phyloP scores from a whole-genome alignment of 2,888 invertebrate species.

The Synergus laeviventris region DNA sequence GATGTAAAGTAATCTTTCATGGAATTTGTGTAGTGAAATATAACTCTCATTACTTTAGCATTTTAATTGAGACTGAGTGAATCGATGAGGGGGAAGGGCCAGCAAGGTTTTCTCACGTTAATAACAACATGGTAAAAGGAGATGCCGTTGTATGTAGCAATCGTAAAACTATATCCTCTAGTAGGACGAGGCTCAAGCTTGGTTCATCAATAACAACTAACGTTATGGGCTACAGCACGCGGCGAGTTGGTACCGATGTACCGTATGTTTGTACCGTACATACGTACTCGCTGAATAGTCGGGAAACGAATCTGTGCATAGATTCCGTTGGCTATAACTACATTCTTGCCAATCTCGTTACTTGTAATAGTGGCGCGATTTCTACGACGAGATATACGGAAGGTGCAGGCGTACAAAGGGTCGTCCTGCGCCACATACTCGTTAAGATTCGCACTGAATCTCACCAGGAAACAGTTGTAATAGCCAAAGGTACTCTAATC shows the following conservation, averaged over 20 bases:
- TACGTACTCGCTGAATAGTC: conserved; percentile 41
- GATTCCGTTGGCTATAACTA: conserved; percentile 48
- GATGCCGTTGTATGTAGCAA: conserved; percentile 58
- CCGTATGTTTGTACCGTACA: conserved; percentile 10
- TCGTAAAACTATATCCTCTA: conserved; percentile 65
- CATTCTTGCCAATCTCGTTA: conserved; percentile 56
- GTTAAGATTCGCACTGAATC: conserved; percentile 39
- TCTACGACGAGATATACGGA: conserved; percentile 41
- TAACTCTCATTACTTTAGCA: conserved; percentile 20
- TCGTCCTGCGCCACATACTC: conserved; percentile 30
- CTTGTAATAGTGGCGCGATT: conserved; percentile 52
- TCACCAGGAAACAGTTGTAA: not conserved
- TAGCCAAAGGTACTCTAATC: not conserved
- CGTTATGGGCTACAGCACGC: conserved; percentile 42
- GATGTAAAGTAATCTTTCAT: not conserved
- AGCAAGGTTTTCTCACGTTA: conserved; percentile 63
- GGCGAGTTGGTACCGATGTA: conserved; percentile 2
- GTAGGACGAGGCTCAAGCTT: conserved; percentile 47
- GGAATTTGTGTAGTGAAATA: not conserved
- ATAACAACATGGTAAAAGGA: conserved; percentile 56
- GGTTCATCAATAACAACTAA: conserved; percentile 61
- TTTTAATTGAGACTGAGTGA: conserved; percentile 10
- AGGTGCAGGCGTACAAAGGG: conserved; percentile 28
- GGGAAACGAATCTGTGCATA: conserved; percentile 52
- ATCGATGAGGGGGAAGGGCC: not conserved